These are phyloP conservation scores for Phataginus tetradactyla DNA, from an alignment of 2,797 vertebrate species.

Conservation along the genomic window DNA sequence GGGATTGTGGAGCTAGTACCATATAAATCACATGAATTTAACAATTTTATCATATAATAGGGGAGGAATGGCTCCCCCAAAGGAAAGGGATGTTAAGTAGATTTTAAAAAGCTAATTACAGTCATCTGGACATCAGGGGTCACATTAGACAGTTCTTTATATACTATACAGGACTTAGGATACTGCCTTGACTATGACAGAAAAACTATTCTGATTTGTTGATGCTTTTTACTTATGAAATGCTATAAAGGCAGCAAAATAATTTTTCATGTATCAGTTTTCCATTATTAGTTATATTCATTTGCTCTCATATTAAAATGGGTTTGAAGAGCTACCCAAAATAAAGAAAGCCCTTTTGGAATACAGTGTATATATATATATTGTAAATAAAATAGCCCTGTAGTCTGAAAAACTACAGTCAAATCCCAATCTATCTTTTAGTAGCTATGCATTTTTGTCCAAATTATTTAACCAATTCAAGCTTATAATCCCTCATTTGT, in stretches of 20 bases:
- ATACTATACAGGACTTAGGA: background rate
- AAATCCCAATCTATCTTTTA: background rate
- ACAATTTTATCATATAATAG: background rate
- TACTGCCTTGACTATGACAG: background rate
- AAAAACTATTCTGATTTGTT: background rate
- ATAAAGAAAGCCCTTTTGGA: background rate
- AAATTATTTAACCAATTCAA: conserved; percentile 14
- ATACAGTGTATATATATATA: background rate
- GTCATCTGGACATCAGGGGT: background rate
- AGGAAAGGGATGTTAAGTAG: background rate
- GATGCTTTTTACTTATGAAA: background rate
- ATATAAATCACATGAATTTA: background rate
- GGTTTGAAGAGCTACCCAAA: background rate
- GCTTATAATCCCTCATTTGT: background rate
- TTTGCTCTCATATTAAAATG: background rate
- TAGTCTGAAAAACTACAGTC: background rate
- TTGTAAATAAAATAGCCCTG: background rate
- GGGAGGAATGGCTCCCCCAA: background rate
- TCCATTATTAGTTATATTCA: background rate
- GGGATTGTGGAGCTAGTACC: background rate
- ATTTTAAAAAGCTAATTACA: background rate
- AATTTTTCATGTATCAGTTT: background rate
- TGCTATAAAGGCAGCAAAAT: background rate
- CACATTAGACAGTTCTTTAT: background rate
- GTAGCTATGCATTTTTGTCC: background rate